Evolutionary conservation across 2,888 invertebrate genomes (phyloP), one percentile per base, ranked within the genome.

Genomic region (Apamea crenata): DNA sequence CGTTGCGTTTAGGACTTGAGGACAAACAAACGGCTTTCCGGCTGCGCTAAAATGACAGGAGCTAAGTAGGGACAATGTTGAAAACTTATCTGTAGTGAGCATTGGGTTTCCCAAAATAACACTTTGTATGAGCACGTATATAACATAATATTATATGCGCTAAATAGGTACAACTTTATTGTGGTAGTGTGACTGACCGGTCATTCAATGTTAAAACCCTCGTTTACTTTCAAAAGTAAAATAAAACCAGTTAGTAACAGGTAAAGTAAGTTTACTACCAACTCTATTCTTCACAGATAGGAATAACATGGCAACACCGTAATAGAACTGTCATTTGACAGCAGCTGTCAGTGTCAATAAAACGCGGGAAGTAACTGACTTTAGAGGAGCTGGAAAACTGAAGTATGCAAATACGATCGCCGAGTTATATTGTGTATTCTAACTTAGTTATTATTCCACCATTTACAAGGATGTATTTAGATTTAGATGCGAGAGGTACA

Each of bases 381-480:
- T 83, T n/a, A 25, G 2, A 5, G 4, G 12, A 50, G 63, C 84
- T 50, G 50, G 66, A 61, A 66, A 53, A 70, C 16, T 79, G 18
- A 66, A 25, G 10, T 50, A 40, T n/a, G n/a, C 36, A 80, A 25
- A 50, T 61, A 50, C 74, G 16, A 12, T 12, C n/a, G n/a, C 21
- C 56, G 44, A 47, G 40, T 14, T 78, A 7, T 21, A 53, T 18
- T 71, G 29, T 16, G 59, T 81, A 70, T 50, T 44, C 40, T 53
- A 29, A 61, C n/a, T 79, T 63, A 40, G 8, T 59, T 65, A 56
- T 1, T 63, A 76, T 76, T 82, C 50, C 14, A 18, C 2, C 14
- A 47, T 66, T 59, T 56, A 56, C 68, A 87, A 84, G 69, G 80
- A 78, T 75, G 44, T 83, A 74, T 84, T 74, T 40, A 66, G 12